These are phyloP conservation scores for Thumatha senex DNA, from an alignment of 2,888 invertebrate genomes.

Conservation along the genomic window DNA sequence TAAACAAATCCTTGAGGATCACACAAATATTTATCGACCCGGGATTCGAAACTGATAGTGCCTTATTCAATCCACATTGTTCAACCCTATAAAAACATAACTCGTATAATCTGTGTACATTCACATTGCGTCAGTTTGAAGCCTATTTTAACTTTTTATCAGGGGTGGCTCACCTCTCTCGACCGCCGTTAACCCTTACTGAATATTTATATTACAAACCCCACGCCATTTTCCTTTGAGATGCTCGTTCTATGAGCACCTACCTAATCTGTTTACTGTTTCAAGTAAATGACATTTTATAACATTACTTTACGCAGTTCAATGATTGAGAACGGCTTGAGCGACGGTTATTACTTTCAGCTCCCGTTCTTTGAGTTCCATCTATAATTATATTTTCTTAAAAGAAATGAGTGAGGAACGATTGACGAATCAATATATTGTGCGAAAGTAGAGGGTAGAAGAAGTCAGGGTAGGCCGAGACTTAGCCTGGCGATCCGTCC, in stretches of 20 bases:
- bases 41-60: background rate
- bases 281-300: constrained; percentile 28
- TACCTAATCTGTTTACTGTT: constrained; percentile 49
- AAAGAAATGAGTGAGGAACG: too few species aligned
- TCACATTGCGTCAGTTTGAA: constrained; percentile 30
- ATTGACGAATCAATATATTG: too few species aligned
- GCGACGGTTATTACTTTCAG: background rate
- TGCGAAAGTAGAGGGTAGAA: too few species aligned
- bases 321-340: constrained; percentile 1
- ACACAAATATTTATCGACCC: too few species aligned
- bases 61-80: background rate
- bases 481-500: too few species aligned
- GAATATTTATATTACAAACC: constrained; percentile 65
- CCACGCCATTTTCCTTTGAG: constrained; percentile 41
- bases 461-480: too few species aligned
- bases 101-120: constrained; percentile 17
- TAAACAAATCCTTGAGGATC: too few species aligned
- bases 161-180: constrained; percentile 45
- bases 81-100: background rate
- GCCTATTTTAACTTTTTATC: constrained; percentile 55
- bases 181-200: constrained; percentile 58
- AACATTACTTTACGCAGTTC: background rate
- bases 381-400: background rate
- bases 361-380: too few species aligned
- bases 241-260: constrained; percentile 23